Evolutionary conservation across 2,113 vertebrate species (phyloP), one percentile per base, ranked within the genome.

Genomic region (Sander vitreus): DNA sequence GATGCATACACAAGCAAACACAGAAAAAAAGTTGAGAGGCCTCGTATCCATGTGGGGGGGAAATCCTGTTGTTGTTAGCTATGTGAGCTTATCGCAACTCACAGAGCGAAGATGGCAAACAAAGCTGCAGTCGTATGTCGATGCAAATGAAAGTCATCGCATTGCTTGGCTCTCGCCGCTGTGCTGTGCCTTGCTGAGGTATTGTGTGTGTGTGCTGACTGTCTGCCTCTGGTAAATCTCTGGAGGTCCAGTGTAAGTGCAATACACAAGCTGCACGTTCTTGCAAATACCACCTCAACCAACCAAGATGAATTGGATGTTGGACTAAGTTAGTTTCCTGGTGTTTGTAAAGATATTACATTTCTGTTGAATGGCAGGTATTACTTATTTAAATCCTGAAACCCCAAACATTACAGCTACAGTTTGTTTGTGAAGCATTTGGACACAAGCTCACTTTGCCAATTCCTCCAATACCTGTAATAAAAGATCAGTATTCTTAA

Each of bases 81-180:
- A 74, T 77, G 62, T 74, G 63, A 12, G 70, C 83, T 90, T 93
- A 90, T 93, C 87, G 14, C 79, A 72, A 88, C 79, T 75, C 87
- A 79, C 87, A 90, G 85, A 91, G 80, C 30, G 0, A 55, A 55
- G 70, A 10, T 78, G 92, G 85, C 77, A 91, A 92, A 93, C 85
- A 92, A 87, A 85, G 73, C 83, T 13, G 27, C 58, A 69, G 83
- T 81, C 39, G 23, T 57, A 85, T 78, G 85, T 88, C 50, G 71
- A 88, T 91, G 89, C 67, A 86, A 91, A 91, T 90, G 76, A 90
- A 90, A 93, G 87, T 83, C 84, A 84, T 54, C 23, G 76, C 68
- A n/a, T 54, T 36, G 69, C 78, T 73, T 13, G 45, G 54, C 85
- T 87, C 62, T 75, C 47, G 43, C 30, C 51, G 43, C 59, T 74